Evolutionary conservation across 2,888 invertebrate genomes (phyloP), one percentile per base, ranked within the genome.

Genomic region (Drosophila macrospina): DNA sequence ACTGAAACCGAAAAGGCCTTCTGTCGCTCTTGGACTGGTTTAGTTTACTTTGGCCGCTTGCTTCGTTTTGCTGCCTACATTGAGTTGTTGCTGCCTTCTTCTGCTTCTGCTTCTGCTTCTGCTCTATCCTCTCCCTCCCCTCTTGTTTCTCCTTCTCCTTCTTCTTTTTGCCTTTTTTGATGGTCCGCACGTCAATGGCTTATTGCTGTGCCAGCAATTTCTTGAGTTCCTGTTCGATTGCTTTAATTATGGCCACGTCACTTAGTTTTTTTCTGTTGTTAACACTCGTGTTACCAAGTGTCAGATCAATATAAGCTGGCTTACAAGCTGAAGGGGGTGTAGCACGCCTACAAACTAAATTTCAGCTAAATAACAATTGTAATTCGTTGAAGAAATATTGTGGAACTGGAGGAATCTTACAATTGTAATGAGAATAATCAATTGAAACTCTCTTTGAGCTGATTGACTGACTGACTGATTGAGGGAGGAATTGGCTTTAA

Each of bases 151-250:
- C 16, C 15, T 34, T 8, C 37, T 16, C 32, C 5, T 56, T 16
- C 5, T 24, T 24, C 37, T 4, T 44, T 30, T 32, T 37, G 30
- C 45, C 7, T 34, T 42, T 57, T 37, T 65, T 44, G 71, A 20
- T 52, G 57, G 57, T 61, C 61, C 54, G n/a, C 69, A 69, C 74
- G 69, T 74, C 64, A 74, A 74, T 74, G 61, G 74, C 62, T 73
- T 56, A 41, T 65, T 24, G 45, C 45, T 16, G 20, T 37, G 36
- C 16, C 57, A 44, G 64, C 63, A 68, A 59, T 66, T 77, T 73
- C 67, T 73, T 64, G 67, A 70, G 77, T 77, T 77, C 77, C 77
- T 77, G 74, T 77, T 77, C 77, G 77, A 77, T 77, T 57, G 73
- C 63, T 69, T 77, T 73, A 77, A 76, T 77, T 77, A 69, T 59